Percentiles rank a stretch among this genome's conserved stretches.
These are phyloP conservation scores for Tricholauxania praeusta DNA, from an alignment of 2,888 invertebrate species.

Conservation along the genomic window DNA sequence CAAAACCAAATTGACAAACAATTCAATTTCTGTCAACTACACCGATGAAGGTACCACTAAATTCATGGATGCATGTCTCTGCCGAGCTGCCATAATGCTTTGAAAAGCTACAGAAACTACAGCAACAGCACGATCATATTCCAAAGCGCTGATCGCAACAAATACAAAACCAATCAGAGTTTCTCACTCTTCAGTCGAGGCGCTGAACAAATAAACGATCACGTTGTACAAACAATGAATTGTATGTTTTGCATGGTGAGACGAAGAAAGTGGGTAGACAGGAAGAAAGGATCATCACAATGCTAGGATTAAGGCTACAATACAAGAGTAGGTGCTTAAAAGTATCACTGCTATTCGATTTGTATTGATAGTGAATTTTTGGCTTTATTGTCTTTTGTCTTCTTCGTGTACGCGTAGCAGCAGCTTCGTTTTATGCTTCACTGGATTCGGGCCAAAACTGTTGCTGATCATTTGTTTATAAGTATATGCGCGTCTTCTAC, in stretches of 20 bases:
- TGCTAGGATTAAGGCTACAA: background rate
- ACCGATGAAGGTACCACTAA: background rate
- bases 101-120: background rate
- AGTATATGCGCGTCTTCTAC: constrained; percentile 61
- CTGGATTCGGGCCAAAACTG: constrained; percentile 54
- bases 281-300: background rate
- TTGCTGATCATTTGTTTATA: constrained; percentile 65
- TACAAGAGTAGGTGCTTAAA: background rate
- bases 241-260: background rate
- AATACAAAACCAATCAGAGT: constrained; percentile 36
- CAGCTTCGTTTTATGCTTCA: constrained; percentile 31
- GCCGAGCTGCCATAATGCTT: too few species aligned
- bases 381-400: constrained; percentile 20
- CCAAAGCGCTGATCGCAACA: constrained; percentile 18
- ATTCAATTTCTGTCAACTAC: constrained; percentile 30
- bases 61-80: too few species aligned
- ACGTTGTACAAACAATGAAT: background rate
- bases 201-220: constrained; percentile 35
- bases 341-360: too few species aligned
- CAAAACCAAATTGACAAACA: constrained; percentile 36
- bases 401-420: constrained; percentile 33
- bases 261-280: background rate
- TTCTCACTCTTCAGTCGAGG: constrained; percentile 32
- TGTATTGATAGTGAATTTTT: background rate
- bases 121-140: constrained; percentile 22